Evolutionary conservation across 2,113 vertebrate species (phyloP), one percentile per base, ranked within the genome.

Genomic region (Ivindomyrus marchei): DNA sequence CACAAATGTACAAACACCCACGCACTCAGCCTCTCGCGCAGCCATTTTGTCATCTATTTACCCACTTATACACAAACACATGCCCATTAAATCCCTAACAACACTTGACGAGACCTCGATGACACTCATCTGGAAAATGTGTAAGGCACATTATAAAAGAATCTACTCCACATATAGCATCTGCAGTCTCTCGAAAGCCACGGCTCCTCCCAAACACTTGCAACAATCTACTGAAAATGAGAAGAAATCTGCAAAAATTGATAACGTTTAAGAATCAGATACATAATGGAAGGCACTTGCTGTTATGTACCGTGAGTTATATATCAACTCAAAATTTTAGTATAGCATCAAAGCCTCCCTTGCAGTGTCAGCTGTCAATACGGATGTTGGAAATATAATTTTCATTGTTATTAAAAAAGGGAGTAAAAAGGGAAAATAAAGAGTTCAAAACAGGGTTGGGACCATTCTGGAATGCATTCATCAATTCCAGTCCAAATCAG

Each of bases 81-180:
- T 85, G 45, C 83, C 39, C 42, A 85, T 47, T 85, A 85, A 85
- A 46, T 47, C 21, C 42, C 83, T 13, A 85, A 85, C 83, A 45
- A 83, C 83, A 85, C 83, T 85, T 85, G 39, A 85, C 39, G 83
- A 85, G 45, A 47, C 83, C 39, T 85, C 45, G 24, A 85, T 85
- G 83, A 85, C 83, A 85, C 83, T 85, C 45, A 45, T 85, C 83
- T 24, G 45, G 45, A 85, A 85, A 85, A 47, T 47, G 83, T 27
- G 83, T 47, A 46, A n/a, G 39, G 39, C 17, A 47, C 7, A 24
- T 85, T 85, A 80, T 80, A 17, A 85, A 46, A 21, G 36, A 46
- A 46, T 85, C 21, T 85, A 39, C 46, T 85, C 45, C 45, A n/a
- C 24, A 24, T 24, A 19, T 42, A 45, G 46, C 39, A 85, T 47